Base-by-base conservation (phyloP, 2,888 invertebrate genomes). In the Stratiomys singularior region DNA sequence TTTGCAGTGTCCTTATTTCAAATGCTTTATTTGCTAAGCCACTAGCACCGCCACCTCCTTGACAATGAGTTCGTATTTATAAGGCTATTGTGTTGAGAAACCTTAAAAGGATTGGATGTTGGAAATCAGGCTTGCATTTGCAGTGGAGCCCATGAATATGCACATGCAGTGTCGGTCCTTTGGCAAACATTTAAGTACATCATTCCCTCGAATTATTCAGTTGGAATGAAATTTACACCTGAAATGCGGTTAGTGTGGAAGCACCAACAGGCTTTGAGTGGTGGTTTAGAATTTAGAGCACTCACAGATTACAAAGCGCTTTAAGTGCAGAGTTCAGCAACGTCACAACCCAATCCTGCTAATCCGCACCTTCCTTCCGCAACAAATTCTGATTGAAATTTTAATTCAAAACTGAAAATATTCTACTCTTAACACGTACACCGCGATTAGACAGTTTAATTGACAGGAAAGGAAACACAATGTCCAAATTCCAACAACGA, bases 61-160 rank as follows among this genome's bases (percentile, higher is more conserved):
- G 52, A 52, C 52, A 52, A 52, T 52, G 52, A 15, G 2, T 23
- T 67, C 7, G 67, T 13, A 67, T 67, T 67, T 44, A 67, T 67
- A 44, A n/a, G 46, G n/a, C 27, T 21, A 44, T 46, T 67, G 67
- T 67, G 67, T 25, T 21, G 23, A 9, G 44, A 46, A 67, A 67
- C 52, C 52, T 52, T n/a, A 52, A 60, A 60, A 60, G 1, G 60
- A 60, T 30, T 30, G 28, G 28, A 64, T 30, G 30, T 13, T 28
- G 18, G 30, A 64, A 60, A 64, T 64, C 15, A 30, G 64, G 27
- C 27, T 67, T 67, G 46, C 67, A 67, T 44, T 23, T 25, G 60
- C 15, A 60, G 11, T 67, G 46, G 46, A 46, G 21, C 67, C 67
- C 46, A 67, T 67, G 67, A 67, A 67, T 67, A 67, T 67, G 44